Conservation (phyloP, 2,797 vertebrate species). For the Eulemur albifrons region DNA sequence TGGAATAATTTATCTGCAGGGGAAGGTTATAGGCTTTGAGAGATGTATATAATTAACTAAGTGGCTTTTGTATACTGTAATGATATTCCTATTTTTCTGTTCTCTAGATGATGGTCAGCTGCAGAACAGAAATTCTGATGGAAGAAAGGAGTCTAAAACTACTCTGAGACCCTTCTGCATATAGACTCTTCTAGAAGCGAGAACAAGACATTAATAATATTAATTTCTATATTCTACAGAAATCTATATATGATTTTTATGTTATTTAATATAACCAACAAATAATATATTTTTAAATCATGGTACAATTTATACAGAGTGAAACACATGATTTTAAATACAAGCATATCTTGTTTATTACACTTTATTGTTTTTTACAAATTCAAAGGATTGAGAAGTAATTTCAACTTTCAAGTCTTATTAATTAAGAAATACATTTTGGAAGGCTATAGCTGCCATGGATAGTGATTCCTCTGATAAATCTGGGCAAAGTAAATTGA, state of each 20-base stretch:
- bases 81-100: neutral
- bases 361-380: neutral
- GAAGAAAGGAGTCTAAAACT: neutral
- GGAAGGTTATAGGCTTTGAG: conserved; percentile 21
- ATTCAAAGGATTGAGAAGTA: neutral
- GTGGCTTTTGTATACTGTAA: neutral
- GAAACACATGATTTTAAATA: neutral
- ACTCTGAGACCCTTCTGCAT: neutral
- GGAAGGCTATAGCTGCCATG: neutral
- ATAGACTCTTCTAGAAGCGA: neutral
- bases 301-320: neutral
- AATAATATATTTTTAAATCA: neutral
- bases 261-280: neutral
- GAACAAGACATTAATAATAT: neutral
- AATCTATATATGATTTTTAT: neutral
- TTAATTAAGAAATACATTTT: neutral
- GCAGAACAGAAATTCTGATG: neutral
- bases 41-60: conserved; percentile 21
- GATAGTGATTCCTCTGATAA: neutral
- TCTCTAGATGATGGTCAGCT: neutral
- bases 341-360: neutral
- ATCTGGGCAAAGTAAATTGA: neutral
- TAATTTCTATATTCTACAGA: neutral
- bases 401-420: neutral
- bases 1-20: conserved; percentile 35